Percentiles rank a stretch among this genome's conserved stretches.
Evolutionary conservation across 2,888 invertebrate genomes (phyloP).

Genomic region (Drosophila macrospina): DNA sequence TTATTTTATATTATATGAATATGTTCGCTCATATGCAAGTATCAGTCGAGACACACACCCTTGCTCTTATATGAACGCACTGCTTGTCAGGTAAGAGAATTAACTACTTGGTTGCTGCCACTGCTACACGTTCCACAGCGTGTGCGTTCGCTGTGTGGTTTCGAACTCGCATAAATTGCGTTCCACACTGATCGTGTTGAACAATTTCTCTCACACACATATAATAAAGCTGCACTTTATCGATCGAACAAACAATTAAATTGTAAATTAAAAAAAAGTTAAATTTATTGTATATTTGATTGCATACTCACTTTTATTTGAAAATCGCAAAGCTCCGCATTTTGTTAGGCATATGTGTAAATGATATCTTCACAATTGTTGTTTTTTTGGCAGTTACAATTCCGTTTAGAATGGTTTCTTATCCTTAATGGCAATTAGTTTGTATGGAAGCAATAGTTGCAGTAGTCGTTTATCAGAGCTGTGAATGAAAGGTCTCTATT

Average conservation of each 20-base stretch:
- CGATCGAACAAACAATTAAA: background rate
- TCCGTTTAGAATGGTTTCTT: conserved; percentile 23
- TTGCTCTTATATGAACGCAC: conserved; percentile 2
- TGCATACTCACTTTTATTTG: conserved; percentile 37
- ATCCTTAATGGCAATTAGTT: conserved; percentile 54
- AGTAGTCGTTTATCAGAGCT: conserved; percentile 38
- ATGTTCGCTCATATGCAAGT: too few species aligned
- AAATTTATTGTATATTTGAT: background rate
- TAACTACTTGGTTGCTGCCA: conserved; percentile 33
- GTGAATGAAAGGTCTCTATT: too few species aligned
- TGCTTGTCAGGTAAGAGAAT: background rate
- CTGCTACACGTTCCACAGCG: conserved; percentile 30
- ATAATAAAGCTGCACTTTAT: background rate
- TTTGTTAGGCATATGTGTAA: conserved; percentile 21
- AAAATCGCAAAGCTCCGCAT: conserved; percentile 34
- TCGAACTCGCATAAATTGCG: conserved; percentile 15
- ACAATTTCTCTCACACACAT: background rate
- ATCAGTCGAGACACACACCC: conserved; percentile 46
- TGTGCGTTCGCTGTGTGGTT: conserved; percentile 16
- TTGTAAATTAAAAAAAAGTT: too few species aligned
- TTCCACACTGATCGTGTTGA: conserved; percentile 29
- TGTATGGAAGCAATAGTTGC: conserved; percentile 67
- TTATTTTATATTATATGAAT: too few species aligned
- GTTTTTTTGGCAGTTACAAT: conserved; percentile 47
- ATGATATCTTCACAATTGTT: conserved; percentile 27